Evolutionary conservation across 2,113 vertebrate species (phyloP).

Genomic region (Salvelinus alpinus): DNA sequence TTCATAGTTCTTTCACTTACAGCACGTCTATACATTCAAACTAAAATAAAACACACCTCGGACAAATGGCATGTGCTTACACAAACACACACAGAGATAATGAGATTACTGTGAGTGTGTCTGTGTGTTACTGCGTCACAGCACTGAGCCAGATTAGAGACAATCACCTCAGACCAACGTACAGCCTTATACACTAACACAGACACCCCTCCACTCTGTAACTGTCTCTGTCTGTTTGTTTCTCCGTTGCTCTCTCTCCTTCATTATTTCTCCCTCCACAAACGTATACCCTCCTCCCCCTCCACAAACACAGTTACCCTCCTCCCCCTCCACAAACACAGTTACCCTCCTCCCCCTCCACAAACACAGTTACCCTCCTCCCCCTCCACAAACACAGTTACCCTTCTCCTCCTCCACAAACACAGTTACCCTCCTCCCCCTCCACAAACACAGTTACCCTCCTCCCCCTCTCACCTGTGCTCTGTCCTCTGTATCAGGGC

Average conservation of each 20-base stretch:
- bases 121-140: constrained; percentile 14
- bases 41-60: background rate
- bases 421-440: too few species aligned
- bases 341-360: background rate
- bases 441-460: too few species aligned
- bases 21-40: background rate
- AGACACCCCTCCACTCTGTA: background rate
- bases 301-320: too few species aligned
- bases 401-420: too few species aligned
- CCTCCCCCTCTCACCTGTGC: constrained; percentile 26
- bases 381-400: background rate
- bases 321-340: too few species aligned
- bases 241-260: background rate
- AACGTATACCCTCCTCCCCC: constrained; percentile 33
- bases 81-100: background rate
- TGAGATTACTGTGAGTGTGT: constrained; percentile 8
- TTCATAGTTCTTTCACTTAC: background rate
- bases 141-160: constrained; percentile 25
- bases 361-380: too few species aligned
- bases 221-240: background rate
- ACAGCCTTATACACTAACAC: background rate
- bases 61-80: background rate
- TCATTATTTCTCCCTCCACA: background rate
- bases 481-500: constrained; percentile 56
- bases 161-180: background rate